Conservation (phyloP, 92 coral and sea anemone genomes). For the Phymanthus crucifer region DNA sequence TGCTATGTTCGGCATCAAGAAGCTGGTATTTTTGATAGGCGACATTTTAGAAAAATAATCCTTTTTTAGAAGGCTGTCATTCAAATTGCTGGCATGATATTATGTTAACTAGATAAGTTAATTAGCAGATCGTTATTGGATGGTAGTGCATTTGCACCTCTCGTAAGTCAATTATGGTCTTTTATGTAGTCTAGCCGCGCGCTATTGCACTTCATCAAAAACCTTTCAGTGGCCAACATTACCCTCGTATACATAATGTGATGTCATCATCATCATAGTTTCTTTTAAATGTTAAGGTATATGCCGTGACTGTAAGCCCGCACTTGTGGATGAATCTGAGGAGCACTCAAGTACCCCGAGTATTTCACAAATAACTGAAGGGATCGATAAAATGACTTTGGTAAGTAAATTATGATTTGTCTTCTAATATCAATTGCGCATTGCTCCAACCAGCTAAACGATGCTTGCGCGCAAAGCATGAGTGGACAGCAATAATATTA, state of each 20-base stretch:
- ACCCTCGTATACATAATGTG: not conserved
- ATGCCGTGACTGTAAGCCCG: constrained; percentile 16
- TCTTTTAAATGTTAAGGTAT: not conserved
- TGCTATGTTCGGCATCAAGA: not conserved
- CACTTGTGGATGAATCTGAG: not conserved
- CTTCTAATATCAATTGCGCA: no score
- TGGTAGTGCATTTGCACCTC: not conserved
- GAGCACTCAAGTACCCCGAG: not conserved
- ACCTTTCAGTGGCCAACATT: not conserved
- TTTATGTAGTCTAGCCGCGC: constrained; percentile 8
- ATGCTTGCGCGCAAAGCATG: no score
- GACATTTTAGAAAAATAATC: not conserved
- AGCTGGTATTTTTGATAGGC: not conserved
- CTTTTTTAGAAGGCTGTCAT: not conserved
- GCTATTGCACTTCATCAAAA: not conserved
- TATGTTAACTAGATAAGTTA: not conserved
- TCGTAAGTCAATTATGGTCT: not conserved
- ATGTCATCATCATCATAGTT: not conserved
- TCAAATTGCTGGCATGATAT: not conserved
- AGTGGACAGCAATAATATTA: no score
- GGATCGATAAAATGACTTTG: constrained; percentile 24
- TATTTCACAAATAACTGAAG: not conserved
- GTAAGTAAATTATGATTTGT: constrained; percentile 15
- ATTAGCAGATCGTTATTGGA: constrained; percentile 10
- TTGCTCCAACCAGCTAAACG: not conserved